Evolutionary conservation across 2,113 vertebrate genomes (phyloP).

Genomic region (Rhodinocichla rosea): DNA sequence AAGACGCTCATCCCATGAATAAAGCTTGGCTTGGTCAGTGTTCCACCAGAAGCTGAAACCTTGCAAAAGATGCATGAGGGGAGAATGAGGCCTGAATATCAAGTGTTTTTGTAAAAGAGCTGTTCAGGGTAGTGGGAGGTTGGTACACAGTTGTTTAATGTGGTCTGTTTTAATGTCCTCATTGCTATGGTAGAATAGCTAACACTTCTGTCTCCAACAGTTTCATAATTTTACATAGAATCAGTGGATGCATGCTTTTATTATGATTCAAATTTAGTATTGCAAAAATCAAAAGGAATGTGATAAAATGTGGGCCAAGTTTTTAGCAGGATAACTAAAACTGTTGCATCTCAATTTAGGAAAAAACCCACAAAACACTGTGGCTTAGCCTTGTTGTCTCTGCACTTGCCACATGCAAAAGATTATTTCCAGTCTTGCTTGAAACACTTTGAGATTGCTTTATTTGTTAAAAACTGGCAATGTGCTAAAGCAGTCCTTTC

Average conservation of each 20-base stretch:
- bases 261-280: background rate
- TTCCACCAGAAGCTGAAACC: background rate
- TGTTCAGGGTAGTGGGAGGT: background rate
- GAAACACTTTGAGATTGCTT: background rate
- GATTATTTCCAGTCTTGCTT: background rate
- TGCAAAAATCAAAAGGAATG: background rate
- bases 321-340: background rate
- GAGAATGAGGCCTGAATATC: accelerated
- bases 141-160: background rate
- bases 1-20: background rate
- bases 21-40: background rate
- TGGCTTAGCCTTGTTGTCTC: background rate
- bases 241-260: background rate
- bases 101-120: background rate
- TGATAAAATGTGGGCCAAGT: accelerated
- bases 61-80: background rate
- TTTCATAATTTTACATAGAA: background rate
- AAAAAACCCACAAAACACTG: accelerated
- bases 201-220: background rate
- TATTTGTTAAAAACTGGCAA: background rate
- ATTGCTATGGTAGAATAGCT: background rate
- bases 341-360: background rate
- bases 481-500: background rate
- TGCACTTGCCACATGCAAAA: background rate
- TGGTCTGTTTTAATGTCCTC: background rate